Percentiles rank a stretch among this genome's conserved stretches.
These are phyloP conservation scores for Gymnorhina tibicen DNA, from an alignment of 2,113 vertebrate genomes.

Conservation along the genomic window DNA sequence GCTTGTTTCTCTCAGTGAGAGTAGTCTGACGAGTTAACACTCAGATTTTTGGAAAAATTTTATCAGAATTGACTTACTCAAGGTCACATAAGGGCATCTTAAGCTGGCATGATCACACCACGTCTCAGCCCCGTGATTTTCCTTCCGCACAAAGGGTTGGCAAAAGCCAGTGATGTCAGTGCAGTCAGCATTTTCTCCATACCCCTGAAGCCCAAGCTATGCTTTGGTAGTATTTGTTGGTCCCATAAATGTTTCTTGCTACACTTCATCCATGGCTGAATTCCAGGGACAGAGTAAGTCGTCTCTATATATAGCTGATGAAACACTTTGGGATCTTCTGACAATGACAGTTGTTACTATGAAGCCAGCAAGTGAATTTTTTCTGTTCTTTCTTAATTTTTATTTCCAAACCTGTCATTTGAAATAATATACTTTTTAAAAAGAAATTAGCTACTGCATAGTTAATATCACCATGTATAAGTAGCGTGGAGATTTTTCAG, in stretches of 20 bases:
- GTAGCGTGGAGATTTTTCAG: not conserved
- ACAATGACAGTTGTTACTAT: conserved; percentile 1
- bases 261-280: conserved; percentile 40
- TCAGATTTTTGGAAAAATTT: not conserved
- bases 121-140: not conserved
- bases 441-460: not conserved
- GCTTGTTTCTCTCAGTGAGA: not conserved
- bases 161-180: not conserved
- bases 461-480: not conserved
- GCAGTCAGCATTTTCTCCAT: conserved; percentile 51
- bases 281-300: conserved; percentile 25
- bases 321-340: not conserved
- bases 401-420: not conserved
- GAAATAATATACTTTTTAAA: not conserved
- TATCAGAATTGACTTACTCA: not conserved
- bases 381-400: not conserved
- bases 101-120: not conserved
- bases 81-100: not conserved
- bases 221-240: conserved; percentile 44
- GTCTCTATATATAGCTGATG: conserved; percentile 49
- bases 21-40: not conserved
- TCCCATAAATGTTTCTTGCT: conserved; percentile 58
- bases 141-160: conserved; percentile 7
- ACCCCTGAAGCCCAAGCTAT: conserved; percentile 6
- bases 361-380: not conserved